Conservation (phyloP, 2,113 vertebrate genomes). For the Thunnus thynnus region DNA sequence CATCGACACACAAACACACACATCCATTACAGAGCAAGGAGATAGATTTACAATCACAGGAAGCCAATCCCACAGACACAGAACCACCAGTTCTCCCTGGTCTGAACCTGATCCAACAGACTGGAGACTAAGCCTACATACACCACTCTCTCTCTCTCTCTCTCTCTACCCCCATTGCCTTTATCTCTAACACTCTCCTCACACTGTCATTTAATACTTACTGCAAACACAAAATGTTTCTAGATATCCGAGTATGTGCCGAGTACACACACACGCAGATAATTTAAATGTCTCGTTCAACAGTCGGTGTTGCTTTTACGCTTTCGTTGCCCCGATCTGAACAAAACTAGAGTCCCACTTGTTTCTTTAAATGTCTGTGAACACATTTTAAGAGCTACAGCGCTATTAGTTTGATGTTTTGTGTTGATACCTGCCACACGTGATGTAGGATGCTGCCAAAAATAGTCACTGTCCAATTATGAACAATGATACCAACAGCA, state of each 20-base stretch:
- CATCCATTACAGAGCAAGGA: slow-evolving; percentile 46
- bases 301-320: too few species aligned
- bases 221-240: neutral
- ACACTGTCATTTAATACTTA: too few species aligned
- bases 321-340: neutral
- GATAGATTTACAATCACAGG: slow-evolving; percentile 79
- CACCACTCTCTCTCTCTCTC: slow-evolving; percentile 3
- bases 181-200: neutral
- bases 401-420: neutral
- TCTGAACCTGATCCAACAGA: slow-evolving; percentile 69
- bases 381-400: neutral
- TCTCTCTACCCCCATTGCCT: neutral
- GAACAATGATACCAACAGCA: neutral
- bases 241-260: neutral
- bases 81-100: slow-evolving; percentile 50
- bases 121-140: neutral
- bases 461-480: neutral
- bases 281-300: neutral
- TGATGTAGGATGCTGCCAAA: neutral
- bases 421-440: neutral
- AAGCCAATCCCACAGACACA: slow-evolving; percentile 71
- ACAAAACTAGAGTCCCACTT: neutral
- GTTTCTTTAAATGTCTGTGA: neutral
- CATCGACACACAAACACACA: slow-evolving; percentile 23
- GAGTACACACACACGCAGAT: neutral